These are phyloP conservation scores for Caenorhabditis sp. DNA, from an alignment of 2,888 invertebrate species.

Conservation along the genomic window DNA sequence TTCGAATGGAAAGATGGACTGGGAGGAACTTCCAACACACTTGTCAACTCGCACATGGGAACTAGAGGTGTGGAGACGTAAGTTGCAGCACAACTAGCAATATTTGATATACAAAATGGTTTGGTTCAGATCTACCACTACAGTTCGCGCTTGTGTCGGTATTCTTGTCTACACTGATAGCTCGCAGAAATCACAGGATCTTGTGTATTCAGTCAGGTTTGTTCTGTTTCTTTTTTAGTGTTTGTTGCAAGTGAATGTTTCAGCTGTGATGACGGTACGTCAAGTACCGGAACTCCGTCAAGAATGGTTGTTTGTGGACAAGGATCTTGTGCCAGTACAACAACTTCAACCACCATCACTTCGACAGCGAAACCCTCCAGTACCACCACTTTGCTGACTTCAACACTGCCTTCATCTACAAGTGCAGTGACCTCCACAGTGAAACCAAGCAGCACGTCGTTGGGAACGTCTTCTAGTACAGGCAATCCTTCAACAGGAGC, in stretches of 20 bases:
- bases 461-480: background rate
- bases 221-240: too few relatives aligned
- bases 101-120: background rate
- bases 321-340: constrained; percentile 16
- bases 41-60: constrained; percentile 28
- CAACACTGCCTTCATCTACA: background rate
- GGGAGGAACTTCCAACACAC: constrained; percentile 33
- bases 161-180: constrained; percentile 2
- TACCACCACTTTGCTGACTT: background rate
- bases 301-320: constrained; percentile 36
- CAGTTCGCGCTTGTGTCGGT: constrained; percentile 35
- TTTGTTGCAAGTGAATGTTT: background rate
- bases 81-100: background rate
- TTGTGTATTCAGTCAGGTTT: constrained; percentile 27
- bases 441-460: background rate
- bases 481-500: background rate
- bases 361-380: background rate
- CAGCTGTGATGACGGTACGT: constrained; percentile 18
- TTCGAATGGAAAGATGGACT: constrained; percentile 47
- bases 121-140: background rate
- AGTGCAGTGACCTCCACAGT: too few relatives aligned
- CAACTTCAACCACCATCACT: background rate
- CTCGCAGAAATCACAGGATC: constrained; percentile 1
- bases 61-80: constrained; percentile 27
- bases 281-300: constrained; percentile 16